These are phyloP conservation scores for Monomorium pharaonis DNA, from an alignment of 1,140 invertebrate species.

Conservation along the genomic window DNA sequence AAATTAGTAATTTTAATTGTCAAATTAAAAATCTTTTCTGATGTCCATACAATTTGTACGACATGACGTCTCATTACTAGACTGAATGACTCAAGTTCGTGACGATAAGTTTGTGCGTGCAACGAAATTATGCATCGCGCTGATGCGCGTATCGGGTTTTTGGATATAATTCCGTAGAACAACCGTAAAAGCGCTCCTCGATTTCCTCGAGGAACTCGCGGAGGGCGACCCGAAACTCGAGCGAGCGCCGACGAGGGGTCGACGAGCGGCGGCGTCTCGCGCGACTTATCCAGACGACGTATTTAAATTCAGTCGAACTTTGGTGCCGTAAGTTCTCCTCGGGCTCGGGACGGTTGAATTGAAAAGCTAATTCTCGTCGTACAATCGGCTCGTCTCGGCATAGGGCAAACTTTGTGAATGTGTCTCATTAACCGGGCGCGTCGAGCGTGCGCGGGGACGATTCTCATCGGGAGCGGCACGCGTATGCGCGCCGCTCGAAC, in stretches of 20 bases:
- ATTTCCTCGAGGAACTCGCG: constrained; percentile 6
- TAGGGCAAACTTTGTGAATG: constrained; percentile 83
- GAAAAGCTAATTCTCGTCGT: constrained; percentile 83
- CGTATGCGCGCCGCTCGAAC: constrained; percentile 52
- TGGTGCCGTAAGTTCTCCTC: constrained; percentile 72
- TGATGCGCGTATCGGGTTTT: background rate
- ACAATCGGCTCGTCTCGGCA: constrained; percentile 82
- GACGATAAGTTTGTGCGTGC: background rate
- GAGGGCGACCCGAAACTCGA: constrained; percentile 24
- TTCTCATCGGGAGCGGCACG: constrained; percentile 33
- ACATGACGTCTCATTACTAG: too few relatives aligned
- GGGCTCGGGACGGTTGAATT: constrained; percentile 76
- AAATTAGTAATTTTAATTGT: background rate
- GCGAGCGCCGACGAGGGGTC: constrained; percentile 31
- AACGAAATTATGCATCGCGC: background rate
- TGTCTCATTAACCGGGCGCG: constrained; percentile 82
- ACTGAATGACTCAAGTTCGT: background rate
- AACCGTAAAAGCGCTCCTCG: constrained; percentile 3
- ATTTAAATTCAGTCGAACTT: constrained; percentile 81
- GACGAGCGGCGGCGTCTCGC: constrained; percentile 59
- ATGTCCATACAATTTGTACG: background rate
- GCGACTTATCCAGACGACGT: constrained; percentile 74
- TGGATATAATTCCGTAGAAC: background rate
- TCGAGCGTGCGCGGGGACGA: constrained; percentile 72
- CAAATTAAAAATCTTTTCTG: background rate